Evolutionary conservation across 2,797 vertebrate species (phyloP), one percentile per base, ranked within the genome.

Genomic region (Babyrousa celebensis): DNA sequence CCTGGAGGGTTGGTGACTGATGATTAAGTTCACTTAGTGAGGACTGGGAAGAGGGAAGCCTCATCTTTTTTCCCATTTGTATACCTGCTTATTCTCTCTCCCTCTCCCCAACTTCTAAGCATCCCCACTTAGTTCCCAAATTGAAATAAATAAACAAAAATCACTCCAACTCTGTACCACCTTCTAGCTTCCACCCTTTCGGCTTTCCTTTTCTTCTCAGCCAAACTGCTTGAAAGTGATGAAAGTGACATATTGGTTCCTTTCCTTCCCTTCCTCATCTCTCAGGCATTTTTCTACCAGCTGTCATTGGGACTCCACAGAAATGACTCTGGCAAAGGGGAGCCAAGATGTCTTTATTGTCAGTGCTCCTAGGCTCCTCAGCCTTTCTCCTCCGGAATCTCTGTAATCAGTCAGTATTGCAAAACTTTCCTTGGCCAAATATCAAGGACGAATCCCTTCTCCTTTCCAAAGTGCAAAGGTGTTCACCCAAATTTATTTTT

Each of bases 121-220:
- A 62, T 15, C 60, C 23, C 71, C 54, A 36, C n/a, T 58, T 79
- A 78, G 79, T 95, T 78, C 58, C 78, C 63, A 75, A 96, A 65
- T 75, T 70, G 36, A 77, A 77, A 90, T 78, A 32, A 83, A 84
- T 52, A 78, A 95, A 68, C 62, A 60, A 67, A 79, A 60, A n/a
- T 54, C 48, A 1, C 58, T 65, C 75, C 2, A 14, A 65, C 36
- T 80, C 85, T 29, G 2, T 12, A 2, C 58, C 14, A 2, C 58
- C 74, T 56, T 25, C n/a, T 25, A 63, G 71, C 54, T 36, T 23
- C 70, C 60, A 77, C 85, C 63, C 63, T 77, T 85, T 29, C 21
- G 52, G 60, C 20, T 91, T 78, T 29, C 68, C 43, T 74, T 72
- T 63, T 48, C 65, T 58, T 68, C 92, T 79, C 91, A 79, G 67